Base-by-base conservation (phyloP, 2,113 vertebrate genomes). In the Pedionomus torquatus region DNA sequence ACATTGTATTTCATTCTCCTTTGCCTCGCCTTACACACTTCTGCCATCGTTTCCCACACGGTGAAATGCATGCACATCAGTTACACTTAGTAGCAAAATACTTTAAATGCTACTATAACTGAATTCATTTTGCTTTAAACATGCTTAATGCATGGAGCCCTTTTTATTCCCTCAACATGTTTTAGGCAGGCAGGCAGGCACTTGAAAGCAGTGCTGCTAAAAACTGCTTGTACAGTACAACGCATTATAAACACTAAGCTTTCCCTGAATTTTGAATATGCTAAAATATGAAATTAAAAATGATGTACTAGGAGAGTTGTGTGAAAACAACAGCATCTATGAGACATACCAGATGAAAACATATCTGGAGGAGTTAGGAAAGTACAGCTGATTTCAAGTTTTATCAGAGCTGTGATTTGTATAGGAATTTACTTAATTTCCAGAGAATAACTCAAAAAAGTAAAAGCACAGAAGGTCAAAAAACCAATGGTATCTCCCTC, bases 131-230 rank as follows among this genome's bases (percentile, higher is more conserved):
- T 84, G 24, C 28, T 74, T 89, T 87, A 85, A 91, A 91, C 76
- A 63, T 16, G 30, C 52, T 85, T 88, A 90, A 49, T 1, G 7
- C 7, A 71, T 35, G 51, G 51, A 68, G n/a, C 55, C 64, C 60
- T 90, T 92, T 90, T 43, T 72, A 86, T 63, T 94, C 52, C 16
- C 60, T 90, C 23, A 72, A 43, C 12, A 44, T 33, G 7, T 94
- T 92, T 84, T 54, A 96, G 64, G 48, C 83, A 94, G 87, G 48
- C 83, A 94, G 87, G 46, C 58, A 83, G 68, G 15, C 64, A 76
- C 72, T 48, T 83, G 37, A 90, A 97, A 77, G 49, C 4, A 63
- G 31, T 11, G 28, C 35, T 86, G 64, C 52, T 89, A 89, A 95
- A 87, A 95, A 57, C 63, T 80, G 54, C 66, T 57, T 75, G 87